These are phyloP conservation scores for Oceanodroma leucorhoa DNA, from an alignment of 2,797 vertebrate species.

Conservation along the genomic window DNA sequence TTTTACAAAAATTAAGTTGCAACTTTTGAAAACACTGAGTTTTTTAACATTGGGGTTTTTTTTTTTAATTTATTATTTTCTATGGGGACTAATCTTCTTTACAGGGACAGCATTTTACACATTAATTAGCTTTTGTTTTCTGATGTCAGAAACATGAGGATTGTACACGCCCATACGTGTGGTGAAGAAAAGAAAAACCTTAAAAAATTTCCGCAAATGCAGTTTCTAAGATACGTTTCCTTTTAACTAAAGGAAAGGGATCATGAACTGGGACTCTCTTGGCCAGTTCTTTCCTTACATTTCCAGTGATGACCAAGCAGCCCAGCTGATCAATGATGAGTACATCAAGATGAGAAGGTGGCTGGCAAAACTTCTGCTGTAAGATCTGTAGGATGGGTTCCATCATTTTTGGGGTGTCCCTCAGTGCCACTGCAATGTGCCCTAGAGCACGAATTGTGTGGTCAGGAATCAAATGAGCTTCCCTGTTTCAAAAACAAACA, in stretches of 20 bases:
- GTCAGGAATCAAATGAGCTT: slow-evolving; percentile 95
- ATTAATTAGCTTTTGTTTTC: background rate
- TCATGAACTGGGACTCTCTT: background rate
- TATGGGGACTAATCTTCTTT: background rate
- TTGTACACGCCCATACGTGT: background rate
- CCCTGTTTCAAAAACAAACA: slow-evolving; percentile 72
- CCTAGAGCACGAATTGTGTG: slow-evolving; percentile 96
- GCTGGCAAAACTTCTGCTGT: slow-evolving; percentile 99
- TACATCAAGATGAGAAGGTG: slow-evolving; percentile 93
- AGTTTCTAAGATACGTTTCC: background rate
- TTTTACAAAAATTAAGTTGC: background rate
- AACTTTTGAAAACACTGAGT: background rate
- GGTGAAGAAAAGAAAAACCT: background rate
- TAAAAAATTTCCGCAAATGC: background rate
- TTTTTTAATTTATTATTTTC: background rate
- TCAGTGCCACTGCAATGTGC: slow-evolving; percentile 92
- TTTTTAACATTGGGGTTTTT: background rate
- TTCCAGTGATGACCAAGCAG: slow-evolving; percentile 97
- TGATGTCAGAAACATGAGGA: background rate
- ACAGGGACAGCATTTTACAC: background rate
- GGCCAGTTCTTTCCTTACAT: slow-evolving; percentile 75
- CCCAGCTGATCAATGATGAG: slow-evolving; percentile 97
- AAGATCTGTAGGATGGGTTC: slow-evolving; percentile 97
- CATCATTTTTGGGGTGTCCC: slow-evolving; percentile 97
- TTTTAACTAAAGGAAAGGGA: background rate